Conservation (phyloP, 2,113 vertebrate species). For the Crotalus horridus region DNA sequence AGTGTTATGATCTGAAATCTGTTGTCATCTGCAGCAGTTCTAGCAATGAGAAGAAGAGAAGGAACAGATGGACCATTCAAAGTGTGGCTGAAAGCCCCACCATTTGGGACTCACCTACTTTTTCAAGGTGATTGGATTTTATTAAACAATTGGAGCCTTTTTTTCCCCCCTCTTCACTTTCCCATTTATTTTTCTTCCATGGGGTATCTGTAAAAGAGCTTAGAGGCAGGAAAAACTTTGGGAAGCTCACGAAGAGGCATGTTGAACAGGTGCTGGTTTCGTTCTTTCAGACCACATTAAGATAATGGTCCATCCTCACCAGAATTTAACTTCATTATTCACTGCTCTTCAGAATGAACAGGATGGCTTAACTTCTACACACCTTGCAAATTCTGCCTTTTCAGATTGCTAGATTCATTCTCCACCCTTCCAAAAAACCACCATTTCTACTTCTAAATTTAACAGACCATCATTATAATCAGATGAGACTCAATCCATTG, state of each 20-base stretch:
- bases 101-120: too few species aligned
- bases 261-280: background rate
- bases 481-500: constrained; percentile 48
- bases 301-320: background rate
- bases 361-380: background rate
- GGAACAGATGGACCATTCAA: background rate
- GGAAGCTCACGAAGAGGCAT: background rate
- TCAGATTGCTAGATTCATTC: constrained; percentile 16
- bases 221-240: background rate
- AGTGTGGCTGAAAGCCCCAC: background rate
- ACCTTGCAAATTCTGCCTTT: background rate
- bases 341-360: constrained; percentile 1
- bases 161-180: background rate
- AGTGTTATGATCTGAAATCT: too few species aligned
- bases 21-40: background rate
- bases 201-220: background rate
- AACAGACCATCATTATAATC: constrained; percentile 60
- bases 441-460: constrained; percentile 40
- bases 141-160: background rate
- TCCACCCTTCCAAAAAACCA: constrained; percentile 5
- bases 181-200: background rate
- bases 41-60: background rate
- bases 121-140: background rate
- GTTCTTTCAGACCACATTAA: background rate
- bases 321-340: constrained; percentile 12